A percentile compares a stretch with the other conserved stretches of the same genome.
phyloP scores from a whole-genome alignment of 2,888 invertebrate species.

The Teleiodes luculella region DNA sequence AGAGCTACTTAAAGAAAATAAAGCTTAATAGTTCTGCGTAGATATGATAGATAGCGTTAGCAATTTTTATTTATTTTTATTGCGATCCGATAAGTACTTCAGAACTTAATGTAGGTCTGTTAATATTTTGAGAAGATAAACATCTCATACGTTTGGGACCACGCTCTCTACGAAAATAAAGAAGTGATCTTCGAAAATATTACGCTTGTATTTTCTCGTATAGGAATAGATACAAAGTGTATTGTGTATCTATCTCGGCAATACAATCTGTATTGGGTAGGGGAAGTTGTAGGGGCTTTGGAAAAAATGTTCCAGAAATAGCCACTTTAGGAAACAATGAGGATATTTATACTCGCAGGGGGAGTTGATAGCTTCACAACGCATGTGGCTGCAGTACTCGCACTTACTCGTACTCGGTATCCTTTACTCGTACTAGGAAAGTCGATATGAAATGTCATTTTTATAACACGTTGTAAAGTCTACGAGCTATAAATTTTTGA shows the following conservation, averaged over 20 bases:
- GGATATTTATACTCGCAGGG: conserved; percentile 47
- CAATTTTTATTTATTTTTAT: too few relatives aligned
- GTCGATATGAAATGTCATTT: not conserved
- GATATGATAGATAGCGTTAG: too few relatives aligned
- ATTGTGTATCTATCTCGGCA: conserved; percentile 24
- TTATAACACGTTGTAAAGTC: not conserved
- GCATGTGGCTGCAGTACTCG: conserved; percentile 29
- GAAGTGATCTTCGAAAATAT: not conserved
- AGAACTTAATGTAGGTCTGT: too few relatives aligned
- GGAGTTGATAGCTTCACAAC: conserved; percentile 34
- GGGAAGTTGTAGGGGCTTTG: conserved; percentile 26
- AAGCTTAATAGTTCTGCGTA: too few relatives aligned
- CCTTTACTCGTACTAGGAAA: too few relatives aligned
- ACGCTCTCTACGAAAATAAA: not conserved
- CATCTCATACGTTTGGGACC: not conserved
- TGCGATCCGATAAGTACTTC: too few relatives aligned
- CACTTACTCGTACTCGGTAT: too few relatives aligned
- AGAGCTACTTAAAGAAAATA: too few relatives aligned
- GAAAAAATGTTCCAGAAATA: conserved; percentile 42
- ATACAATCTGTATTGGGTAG: conserved; percentile 32
- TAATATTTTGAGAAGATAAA: too few relatives aligned
- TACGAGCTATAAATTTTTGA: not conserved
- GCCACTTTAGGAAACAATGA: conserved; percentile 48
- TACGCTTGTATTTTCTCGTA: not conserved
- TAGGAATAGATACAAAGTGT: not conserved